Percentiles rank a stretch among this genome's conserved stretches.
These are phyloP conservation scores for Saccostrea cuccullata DNA, from an alignment of 1,140 invertebrate genomes.

Conservation along the genomic window DNA sequence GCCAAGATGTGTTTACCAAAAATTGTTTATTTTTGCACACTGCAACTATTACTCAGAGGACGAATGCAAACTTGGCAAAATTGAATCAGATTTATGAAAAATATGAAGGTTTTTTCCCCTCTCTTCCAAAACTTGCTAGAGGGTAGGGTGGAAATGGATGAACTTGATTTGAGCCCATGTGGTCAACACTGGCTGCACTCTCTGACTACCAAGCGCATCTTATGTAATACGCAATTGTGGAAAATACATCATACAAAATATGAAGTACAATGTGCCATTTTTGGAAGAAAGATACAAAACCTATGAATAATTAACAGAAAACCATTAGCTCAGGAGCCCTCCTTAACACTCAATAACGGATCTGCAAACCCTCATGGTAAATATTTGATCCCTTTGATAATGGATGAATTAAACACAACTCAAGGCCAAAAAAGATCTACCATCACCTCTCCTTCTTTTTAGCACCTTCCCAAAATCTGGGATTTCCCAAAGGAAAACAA, in stretches of 20 bases:
- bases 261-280: conserved; percentile 24
- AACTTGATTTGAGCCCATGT: conserved; percentile 47
- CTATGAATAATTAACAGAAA: conserved; percentile 35
- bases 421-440: neutral
- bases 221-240: neutral
- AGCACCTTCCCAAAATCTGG: neutral
- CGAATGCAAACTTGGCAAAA: neutral
- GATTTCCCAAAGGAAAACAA: neutral
- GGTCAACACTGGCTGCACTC: neutral
- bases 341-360: neutral
- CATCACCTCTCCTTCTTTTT: neutral
- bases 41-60: neutral
- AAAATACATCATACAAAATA: conserved; percentile 11
- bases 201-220: neutral
- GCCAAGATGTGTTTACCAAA: neutral
- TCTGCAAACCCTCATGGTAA: neutral
- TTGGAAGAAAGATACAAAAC: conserved; percentile 17
- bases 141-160: conserved; percentile 35
- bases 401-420: conserved; percentile 17
- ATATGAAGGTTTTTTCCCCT: neutral
- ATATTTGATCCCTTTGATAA: conserved; percentile 4
- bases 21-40: neutral
- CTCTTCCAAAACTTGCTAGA: neutral
- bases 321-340: conserved; percentile 19
- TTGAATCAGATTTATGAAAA: neutral